phyloP scores from a whole-genome alignment of 2,113 vertebrate species.

The Polyodon spathula region DNA sequence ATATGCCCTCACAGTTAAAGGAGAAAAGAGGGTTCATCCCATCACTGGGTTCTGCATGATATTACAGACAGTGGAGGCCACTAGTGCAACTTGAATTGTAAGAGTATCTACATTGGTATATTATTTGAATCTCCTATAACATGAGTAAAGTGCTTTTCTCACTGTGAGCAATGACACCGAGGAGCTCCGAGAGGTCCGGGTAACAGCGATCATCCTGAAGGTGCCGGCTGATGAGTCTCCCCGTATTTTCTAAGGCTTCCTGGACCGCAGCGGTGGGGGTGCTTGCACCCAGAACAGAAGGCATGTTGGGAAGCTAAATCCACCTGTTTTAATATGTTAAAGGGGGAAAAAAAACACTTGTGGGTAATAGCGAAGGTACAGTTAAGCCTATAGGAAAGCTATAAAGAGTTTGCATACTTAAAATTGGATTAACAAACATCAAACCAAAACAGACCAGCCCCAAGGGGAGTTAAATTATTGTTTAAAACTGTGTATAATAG shows the following conservation, averaged over 20 bases:
- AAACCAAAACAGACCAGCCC: no score
- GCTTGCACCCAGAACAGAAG: slow-evolving; percentile 53
- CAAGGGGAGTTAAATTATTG: no score
- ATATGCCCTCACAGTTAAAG: no score
- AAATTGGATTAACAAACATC: no score
- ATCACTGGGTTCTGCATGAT: no score
- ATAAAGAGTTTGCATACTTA: no score
- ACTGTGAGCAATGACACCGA: slow-evolving; percentile 79
- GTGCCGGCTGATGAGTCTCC: slow-evolving; percentile 76
- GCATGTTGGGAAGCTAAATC: slow-evolving; percentile 48
- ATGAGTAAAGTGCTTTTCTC: slow-evolving; percentile 26
- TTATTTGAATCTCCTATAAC: neutral
- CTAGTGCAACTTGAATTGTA: no score
- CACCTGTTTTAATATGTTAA: neutral
- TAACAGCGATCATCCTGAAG: slow-evolving; percentile 82
- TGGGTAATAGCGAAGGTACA: no score
- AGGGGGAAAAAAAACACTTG: slow-evolving; percentile 17
- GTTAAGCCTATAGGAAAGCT: no score
- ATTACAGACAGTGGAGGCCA: no score
- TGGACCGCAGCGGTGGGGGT: slow-evolving; percentile 54
- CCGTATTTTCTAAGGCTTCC: slow-evolving; percentile 73
- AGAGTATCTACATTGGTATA: neutral
- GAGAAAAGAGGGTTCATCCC: no score
- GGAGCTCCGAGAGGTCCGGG: slow-evolving; percentile 83
- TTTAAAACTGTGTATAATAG: no score